Conservation (phyloP, 2,797 vertebrate genomes). For the Xenopus petersii region DNA sequence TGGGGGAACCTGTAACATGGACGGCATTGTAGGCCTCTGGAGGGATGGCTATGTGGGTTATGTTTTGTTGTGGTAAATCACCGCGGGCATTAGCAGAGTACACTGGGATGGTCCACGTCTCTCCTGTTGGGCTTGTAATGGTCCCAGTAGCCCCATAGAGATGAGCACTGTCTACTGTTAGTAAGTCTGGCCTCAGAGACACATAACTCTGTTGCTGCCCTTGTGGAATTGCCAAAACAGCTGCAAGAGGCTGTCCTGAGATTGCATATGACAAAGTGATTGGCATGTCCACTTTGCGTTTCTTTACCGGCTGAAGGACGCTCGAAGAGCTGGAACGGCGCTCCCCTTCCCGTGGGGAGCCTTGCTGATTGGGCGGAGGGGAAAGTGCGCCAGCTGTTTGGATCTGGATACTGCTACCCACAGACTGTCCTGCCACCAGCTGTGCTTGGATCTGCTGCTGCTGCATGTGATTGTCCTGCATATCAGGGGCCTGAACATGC, state of each 20-base stretch:
- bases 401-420: conserved; percentile 93
- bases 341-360: conserved; percentile 85
- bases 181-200: conserved; percentile 89
- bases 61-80: conserved; percentile 85
- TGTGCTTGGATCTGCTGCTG: conserved; percentile 89
- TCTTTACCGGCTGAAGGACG: conserved; percentile 93
- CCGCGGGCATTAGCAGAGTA: conserved; percentile 85
- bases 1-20: conserved; percentile 82
- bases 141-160: conserved; percentile 95
- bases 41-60: conserved; percentile 94
- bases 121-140: conserved; percentile 94
- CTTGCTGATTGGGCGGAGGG: conserved; percentile 82
- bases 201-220: conserved; percentile 96
- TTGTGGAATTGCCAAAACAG: conserved; percentile 91
- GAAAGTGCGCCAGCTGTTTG: conserved; percentile 74
- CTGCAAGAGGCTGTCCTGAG: conserved; percentile 92
- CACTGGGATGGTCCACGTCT: conserved; percentile 97
- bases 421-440: conserved; percentile 81
- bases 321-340: conserved; percentile 78
- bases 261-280: conserved; percentile 94
- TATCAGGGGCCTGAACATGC: conserved; percentile 79
- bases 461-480: conserved; percentile 85
- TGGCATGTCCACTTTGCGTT: conserved; percentile 96
- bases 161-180: conserved; percentile 95
- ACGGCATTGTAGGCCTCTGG: conserved; percentile 92